Conservation (phyloP, 2,113 vertebrate genomes). For the Corapipo altera region DNA sequence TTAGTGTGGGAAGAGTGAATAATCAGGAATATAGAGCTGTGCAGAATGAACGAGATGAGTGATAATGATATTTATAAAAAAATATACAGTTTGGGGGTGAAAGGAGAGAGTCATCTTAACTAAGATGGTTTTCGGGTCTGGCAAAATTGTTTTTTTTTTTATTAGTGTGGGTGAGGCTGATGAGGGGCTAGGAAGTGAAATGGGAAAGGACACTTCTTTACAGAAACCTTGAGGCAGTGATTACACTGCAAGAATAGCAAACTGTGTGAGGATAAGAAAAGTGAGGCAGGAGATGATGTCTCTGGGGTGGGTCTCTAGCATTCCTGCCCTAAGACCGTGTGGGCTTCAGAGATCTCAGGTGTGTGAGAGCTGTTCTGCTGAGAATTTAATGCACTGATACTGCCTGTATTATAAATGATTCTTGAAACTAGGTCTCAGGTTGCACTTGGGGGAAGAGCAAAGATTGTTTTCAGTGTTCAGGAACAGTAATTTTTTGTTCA, state of each 20-base stretch:
- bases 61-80: not conserved
- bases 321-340: not conserved
- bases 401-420: not conserved
- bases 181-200: not conserved
- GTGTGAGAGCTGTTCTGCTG: not conserved
- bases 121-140: not conserved
- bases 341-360: accelerated
- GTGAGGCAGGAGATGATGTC: not conserved
- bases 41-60: not conserved
- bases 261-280: not conserved
- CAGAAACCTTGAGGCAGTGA: not conserved
- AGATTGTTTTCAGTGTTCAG: not conserved
- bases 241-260: accelerated
- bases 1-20: not conserved
- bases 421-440: not conserved
- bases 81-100: accelerated
- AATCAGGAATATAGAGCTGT: accelerated
- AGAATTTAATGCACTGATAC: not conserved
- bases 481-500: not conserved
- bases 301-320: not conserved
- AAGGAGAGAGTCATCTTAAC: accelerated
- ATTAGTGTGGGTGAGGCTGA: accelerated
- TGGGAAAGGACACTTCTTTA: not conserved
- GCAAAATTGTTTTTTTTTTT: not conserved
- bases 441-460: not conserved